These are phyloP conservation scores for Brachionus sp. DNA, from an alignment of 1,140 invertebrate genomes.

Conservation along the genomic window DNA sequence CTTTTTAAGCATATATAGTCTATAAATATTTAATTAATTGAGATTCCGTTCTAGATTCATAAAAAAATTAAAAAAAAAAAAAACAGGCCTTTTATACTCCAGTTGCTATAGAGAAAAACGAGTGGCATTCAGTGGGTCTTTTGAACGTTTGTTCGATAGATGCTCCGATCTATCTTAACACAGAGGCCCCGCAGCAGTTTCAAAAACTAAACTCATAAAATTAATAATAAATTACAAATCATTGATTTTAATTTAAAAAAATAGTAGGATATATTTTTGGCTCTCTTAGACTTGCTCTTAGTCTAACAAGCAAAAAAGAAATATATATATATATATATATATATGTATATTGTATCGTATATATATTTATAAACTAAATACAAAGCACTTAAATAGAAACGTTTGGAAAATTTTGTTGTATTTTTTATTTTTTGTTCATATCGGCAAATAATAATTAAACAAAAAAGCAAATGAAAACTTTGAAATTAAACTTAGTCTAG, in stretches of 20 bases:
- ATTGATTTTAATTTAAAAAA: constrained; percentile 14
- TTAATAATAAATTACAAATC: background rate
- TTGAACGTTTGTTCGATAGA: background rate
- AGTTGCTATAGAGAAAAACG: background rate
- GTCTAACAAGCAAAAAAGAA: background rate
- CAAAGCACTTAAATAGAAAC: constrained; percentile 4
- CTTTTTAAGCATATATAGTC: background rate
- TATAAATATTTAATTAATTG: constrained; percentile 26
- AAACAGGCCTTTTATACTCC: too few species aligned
- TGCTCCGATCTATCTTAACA: background rate
- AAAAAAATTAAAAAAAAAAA: background rate
- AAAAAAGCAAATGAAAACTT: constrained; percentile 5
- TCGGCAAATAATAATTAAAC: constrained; percentile 35
- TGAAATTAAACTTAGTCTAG: constrained; percentile 9
- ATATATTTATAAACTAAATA: background rate
- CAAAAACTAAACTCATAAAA: background rate
- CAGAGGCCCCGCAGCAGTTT: background rate
- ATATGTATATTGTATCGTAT: background rate
- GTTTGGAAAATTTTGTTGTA: constrained; percentile 1
- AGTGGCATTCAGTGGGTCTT: background rate
- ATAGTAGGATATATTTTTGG: constrained; percentile 1
- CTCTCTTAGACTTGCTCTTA: background rate
- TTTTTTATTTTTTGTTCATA: background rate
- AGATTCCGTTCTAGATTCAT: constrained; percentile 22
- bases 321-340: too few species aligned